phyloP scores from a whole-genome alignment of 1,140 invertebrate species.

The Ganaspis sp. region DNA sequence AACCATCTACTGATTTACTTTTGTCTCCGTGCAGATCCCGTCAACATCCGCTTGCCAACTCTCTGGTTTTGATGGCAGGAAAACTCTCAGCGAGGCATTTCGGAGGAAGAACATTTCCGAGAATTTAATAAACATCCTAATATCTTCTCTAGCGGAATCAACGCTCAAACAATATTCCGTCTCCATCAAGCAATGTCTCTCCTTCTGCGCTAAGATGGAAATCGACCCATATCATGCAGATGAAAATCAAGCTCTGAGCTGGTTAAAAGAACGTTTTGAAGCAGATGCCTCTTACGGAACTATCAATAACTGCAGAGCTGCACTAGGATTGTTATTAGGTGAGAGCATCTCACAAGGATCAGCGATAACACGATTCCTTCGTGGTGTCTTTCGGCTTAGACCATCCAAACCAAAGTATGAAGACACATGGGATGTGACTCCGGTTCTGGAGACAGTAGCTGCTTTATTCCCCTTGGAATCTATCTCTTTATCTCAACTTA shows the following conservation, averaged over 20 bases:
- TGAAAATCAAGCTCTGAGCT: neutral
- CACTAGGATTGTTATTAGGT: neutral
- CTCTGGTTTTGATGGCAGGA: slow-evolving; percentile 36
- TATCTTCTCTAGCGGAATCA: neutral
- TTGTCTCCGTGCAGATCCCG: slow-evolving; percentile 34
- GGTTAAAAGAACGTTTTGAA: neutral
- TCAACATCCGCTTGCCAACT: slow-evolving; percentile 31
- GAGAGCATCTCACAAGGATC: neutral
- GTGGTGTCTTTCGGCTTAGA: slow-evolving; percentile 16
- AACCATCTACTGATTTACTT: no score
- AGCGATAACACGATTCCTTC: neutral
- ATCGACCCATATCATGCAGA: neutral
- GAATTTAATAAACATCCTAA: neutral
- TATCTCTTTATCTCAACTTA: slow-evolving; percentile 1
- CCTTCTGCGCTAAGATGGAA: neutral
- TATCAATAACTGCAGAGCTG: neutral
- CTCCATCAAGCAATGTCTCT: neutral
- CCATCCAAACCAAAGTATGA: slow-evolving; percentile 8
- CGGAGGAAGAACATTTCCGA: neutral
- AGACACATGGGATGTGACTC: slow-evolving; percentile 30
- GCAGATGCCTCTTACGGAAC: neutral
- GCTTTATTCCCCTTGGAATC: slow-evolving; percentile 17
- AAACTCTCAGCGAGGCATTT: slow-evolving; percentile 30
- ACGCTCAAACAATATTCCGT: slow-evolving; percentile 20
- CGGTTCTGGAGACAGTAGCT: slow-evolving; percentile 14